Evolutionary conservation across 2,888 invertebrate species (phyloP).

Genomic region (Apotomis capreana): DNA sequence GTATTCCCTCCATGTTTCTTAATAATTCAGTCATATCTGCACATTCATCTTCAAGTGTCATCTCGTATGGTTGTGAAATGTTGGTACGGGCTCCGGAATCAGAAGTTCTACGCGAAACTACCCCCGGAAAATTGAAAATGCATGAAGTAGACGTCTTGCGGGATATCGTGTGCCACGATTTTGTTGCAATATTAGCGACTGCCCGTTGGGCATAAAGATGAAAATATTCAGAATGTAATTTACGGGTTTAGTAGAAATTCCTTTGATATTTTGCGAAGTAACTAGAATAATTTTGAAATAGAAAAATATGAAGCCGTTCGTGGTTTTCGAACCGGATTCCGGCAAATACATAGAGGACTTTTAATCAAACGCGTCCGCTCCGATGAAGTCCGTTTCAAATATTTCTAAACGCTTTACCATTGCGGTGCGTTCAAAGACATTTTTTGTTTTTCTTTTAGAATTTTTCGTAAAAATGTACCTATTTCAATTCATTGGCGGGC

Average conservation of each 20-base stretch:
- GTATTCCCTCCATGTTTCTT: constrained; percentile 19
- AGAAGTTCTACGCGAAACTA: constrained; percentile 17
- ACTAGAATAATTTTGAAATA: background rate
- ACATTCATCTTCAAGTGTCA: constrained; percentile 29
- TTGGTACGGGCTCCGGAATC: constrained; percentile 17
- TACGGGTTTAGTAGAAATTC: background rate
- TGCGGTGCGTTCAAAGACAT: background rate
- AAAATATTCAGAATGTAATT: background rate
- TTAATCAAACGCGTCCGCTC: background rate
- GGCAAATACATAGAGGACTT: background rate
- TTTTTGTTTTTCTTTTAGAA: constrained; percentile 7
- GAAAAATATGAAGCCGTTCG: background rate
- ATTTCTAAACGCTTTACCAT: background rate
- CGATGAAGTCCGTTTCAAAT: too few species aligned
- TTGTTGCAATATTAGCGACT: constrained; percentile 22
- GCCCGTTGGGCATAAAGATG: background rate
- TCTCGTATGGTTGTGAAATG: constrained; percentile 17
- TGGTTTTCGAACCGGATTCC: background rate
- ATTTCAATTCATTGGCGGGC: constrained; percentile 4
- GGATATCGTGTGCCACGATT: constrained; percentile 21
- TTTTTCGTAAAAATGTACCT: background rate
- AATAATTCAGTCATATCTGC: constrained; percentile 34
- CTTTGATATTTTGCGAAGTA: background rate
- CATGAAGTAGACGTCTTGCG: constrained; percentile 18
- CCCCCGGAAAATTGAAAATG: constrained; percentile 32